These are phyloP conservation scores for Beroe forskalii DNA, from an alignment of 37 sponge, comb jelly and placozoan species.

Conservation along the genomic window DNA sequence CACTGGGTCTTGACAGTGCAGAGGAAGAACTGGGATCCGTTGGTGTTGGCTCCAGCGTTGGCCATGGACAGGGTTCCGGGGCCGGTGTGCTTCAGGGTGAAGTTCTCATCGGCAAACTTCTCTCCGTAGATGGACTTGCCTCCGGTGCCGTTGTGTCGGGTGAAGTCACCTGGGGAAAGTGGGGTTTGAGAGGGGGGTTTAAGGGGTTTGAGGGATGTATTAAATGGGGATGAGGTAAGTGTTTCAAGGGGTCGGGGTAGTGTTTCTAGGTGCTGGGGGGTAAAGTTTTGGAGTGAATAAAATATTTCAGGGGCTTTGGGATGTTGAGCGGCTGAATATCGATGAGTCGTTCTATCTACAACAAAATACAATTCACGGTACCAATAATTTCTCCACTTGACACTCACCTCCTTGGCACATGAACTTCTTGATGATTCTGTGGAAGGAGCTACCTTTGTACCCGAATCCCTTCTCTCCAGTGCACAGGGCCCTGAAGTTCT, in stretches of 20 bases:
- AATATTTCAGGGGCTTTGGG: no score
- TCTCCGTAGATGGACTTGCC: constrained; percentile 95
- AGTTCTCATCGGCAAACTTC: constrained; percentile 97
- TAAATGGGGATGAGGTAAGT: no score
- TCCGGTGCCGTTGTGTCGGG: constrained; percentile 76
- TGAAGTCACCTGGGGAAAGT: constrained; percentile 69
- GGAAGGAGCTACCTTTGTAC: constrained; percentile 43
- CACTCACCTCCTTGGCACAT: constrained; percentile 72
- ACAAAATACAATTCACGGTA: no score
- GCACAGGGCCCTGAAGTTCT: constrained; percentile 70
- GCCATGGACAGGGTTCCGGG: constrained; percentile 71
- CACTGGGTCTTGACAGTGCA: constrained; percentile 89
- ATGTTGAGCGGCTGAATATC: no score
- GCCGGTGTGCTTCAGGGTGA: constrained; percentile 87
- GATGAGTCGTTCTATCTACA: no score
- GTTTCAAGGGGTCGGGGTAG: no score
- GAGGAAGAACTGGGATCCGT: constrained; percentile 99
- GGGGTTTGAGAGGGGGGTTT: neutral
- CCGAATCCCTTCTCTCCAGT: constrained; percentile 68
- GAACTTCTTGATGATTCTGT: constrained; percentile 55
- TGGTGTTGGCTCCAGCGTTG: constrained; percentile 91
- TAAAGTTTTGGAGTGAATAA: neutral
- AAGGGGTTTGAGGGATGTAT: neutral
- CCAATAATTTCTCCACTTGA: no score
- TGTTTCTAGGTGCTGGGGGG: no score